A percentile compares a stretch with the other conserved stretches of the same genome.
Evolutionary conservation across 2,113 vertebrate genomes (phyloP).

Genomic region (Gymnarchus niloticus): DNA sequence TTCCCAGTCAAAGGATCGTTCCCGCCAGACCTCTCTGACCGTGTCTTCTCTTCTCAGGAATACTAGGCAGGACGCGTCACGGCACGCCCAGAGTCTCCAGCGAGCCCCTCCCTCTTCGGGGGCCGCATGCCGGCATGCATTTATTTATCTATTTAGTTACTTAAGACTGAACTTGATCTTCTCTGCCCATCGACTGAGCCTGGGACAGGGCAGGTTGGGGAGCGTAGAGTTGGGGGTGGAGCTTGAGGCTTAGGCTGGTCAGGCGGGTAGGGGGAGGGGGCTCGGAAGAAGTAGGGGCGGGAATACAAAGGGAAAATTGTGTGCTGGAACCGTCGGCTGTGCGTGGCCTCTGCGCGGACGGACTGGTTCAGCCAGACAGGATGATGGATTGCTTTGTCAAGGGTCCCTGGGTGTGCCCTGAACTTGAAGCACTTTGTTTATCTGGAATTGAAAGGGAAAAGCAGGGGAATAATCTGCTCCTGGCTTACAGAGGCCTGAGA

Average conservation of each 20-base stretch:
- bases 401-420: conserved; percentile 99
- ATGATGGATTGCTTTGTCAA: conserved; percentile 90
- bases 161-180: conserved; percentile 27
- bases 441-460: conserved; percentile 93
- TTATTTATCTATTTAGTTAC: conserved; percentile 44
- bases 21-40: background rate
- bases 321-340: conserved; percentile 69
- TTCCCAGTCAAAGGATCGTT: background rate
- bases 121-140: conserved; percentile 20
- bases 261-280: conserved; percentile 71
- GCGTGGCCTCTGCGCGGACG: conserved; percentile 64
- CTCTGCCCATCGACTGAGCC: conserved; percentile 45
- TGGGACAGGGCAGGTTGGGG: conserved; percentile 43
- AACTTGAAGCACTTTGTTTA: conserved; percentile 99
- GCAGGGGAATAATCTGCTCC: conserved; percentile 78
- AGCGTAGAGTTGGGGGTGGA: conserved; percentile 5
- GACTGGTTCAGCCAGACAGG: conserved; percentile 78
- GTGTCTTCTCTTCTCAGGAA: background rate
- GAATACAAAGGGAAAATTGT: conserved; percentile 84
- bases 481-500: conserved; percentile 66
- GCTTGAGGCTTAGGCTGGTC: conserved; percentile 60
- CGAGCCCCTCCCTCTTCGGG: background rate
- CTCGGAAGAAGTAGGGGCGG: conserved; percentile 67
- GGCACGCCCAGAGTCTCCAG: background rate
- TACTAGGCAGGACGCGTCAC: background rate